Conservation (phyloP, 2,888 invertebrate genomes). For the Limenitis camilla region DNA sequence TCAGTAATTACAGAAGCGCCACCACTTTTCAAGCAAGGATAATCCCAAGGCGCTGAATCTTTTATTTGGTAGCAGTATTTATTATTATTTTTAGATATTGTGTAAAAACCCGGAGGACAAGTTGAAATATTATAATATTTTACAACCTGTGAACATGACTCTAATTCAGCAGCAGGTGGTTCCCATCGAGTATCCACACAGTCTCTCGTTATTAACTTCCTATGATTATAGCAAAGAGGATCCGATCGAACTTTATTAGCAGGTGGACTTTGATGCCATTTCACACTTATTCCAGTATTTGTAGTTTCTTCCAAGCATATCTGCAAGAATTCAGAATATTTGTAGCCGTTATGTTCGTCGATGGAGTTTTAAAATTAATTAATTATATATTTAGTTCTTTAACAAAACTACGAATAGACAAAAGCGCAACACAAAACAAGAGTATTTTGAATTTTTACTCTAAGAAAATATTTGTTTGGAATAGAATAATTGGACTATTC, state of each 20-base stretch:
- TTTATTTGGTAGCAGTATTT: conserved; percentile 53
- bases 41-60: conserved; percentile 43
- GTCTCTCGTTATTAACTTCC: conserved; percentile 43
- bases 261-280: conserved; percentile 42
- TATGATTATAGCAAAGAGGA: conserved; percentile 47
- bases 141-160: conserved; percentile 41
- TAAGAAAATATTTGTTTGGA: too few relatives aligned
- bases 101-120: conserved; percentile 53
- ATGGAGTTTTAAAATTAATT: neutral
- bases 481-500: too few relatives aligned
- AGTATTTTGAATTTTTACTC: too few relatives aligned
- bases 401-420: too few relatives aligned
- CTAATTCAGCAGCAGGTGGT: conserved; percentile 38
- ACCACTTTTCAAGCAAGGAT: conserved; percentile 56
- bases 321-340: conserved; percentile 34
- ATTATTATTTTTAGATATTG: conserved; percentile 42
- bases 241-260: conserved; percentile 44
- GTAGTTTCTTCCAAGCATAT: conserved; percentile 49
- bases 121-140: conserved; percentile 39
- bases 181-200: conserved; percentile 49
- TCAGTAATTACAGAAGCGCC: conserved; percentile 57
- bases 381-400: too few relatives aligned
- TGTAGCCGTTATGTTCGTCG: neutral
- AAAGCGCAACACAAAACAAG: too few relatives aligned
- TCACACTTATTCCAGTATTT: conserved; percentile 41